phyloP scores from a whole-genome alignment of 2,113 vertebrate genomes.

The Menidia beryllina region DNA sequence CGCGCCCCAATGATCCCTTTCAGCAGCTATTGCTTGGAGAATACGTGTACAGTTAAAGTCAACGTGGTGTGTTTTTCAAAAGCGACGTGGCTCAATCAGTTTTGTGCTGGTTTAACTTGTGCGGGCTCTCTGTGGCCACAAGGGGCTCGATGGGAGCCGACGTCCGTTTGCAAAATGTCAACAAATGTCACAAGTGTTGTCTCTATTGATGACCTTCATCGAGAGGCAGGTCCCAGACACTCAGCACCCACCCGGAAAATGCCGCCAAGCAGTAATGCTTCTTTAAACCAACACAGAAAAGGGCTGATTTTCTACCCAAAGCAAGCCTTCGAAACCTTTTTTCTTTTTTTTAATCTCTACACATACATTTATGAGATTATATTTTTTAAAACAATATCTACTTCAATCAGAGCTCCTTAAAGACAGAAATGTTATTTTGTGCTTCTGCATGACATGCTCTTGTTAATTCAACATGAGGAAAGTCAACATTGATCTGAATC shows the following conservation, averaged over 20 bases:
- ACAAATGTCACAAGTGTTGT: slow-evolving; percentile 65
- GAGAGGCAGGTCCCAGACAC: neutral
- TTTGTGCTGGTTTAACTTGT: neutral
- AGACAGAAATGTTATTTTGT: neutral
- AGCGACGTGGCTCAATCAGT: neutral
- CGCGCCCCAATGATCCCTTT: slow-evolving; percentile 28
- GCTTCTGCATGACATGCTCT: too few species aligned
- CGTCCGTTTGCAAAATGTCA: slow-evolving; percentile 69
- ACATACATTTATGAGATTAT: neutral
- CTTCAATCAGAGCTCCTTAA: neutral
- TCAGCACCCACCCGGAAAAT: neutral
- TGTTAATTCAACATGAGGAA: neutral
- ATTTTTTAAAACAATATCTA: too few species aligned
- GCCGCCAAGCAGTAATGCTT: neutral
- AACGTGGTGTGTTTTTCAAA: slow-evolving; percentile 3
- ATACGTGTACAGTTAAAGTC: slow-evolving; percentile 12
- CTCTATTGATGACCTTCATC: slow-evolving; percentile 59
- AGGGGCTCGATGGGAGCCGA: slow-evolving; percentile 14
- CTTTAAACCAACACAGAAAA: neutral
- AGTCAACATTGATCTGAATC: too few species aligned
- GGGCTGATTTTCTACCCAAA: neutral
- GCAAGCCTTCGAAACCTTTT: neutral
- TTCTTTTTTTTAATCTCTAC: neutral
- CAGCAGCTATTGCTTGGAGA: slow-evolving; percentile 28
- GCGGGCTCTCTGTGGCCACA: neutral